Percentiles rank a stretch among this genome's conserved stretches.
These are phyloP conservation scores for Ferrisia virgata DNA, from an alignment of 2,888 invertebrate genomes.

Conservation along the genomic window DNA sequence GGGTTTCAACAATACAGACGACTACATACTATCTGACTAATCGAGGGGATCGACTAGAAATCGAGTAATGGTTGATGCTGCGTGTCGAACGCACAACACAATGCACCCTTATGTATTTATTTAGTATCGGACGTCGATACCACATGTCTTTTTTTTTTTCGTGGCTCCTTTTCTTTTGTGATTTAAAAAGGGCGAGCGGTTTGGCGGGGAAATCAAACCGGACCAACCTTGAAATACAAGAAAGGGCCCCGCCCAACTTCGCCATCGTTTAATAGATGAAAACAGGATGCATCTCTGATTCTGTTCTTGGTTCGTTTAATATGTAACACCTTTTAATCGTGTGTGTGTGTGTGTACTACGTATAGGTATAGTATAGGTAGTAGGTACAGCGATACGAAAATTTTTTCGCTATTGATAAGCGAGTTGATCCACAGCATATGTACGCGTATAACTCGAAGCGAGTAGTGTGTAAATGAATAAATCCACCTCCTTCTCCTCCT, in stretches of 20 bases:
- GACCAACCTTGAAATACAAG: constrained; percentile 41
- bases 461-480: background rate
- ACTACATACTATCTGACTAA: background rate
- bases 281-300: constrained; percentile 28
- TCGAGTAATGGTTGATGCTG: constrained; percentile 30
- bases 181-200: constrained; percentile 32
- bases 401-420: background rate
- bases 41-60: constrained; percentile 18
- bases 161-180: constrained; percentile 33
- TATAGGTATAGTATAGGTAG: background rate
- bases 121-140: background rate
- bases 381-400: background rate
- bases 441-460: background rate
- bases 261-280: constrained; percentile 41
- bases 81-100: constrained; percentile 12
- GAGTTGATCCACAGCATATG: background rate
- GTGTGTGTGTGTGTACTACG: background rate
- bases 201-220: constrained; percentile 36
- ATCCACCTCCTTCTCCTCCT: no score
- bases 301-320: constrained; percentile 14
- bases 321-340: constrained; percentile 21
- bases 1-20: background rate
- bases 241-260: constrained; percentile 43
- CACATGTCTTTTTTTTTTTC: background rate
- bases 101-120: constrained; percentile 32